Conservation (phyloP, 1,140 invertebrate genomes). For the Psilanteris sp. region DNA sequence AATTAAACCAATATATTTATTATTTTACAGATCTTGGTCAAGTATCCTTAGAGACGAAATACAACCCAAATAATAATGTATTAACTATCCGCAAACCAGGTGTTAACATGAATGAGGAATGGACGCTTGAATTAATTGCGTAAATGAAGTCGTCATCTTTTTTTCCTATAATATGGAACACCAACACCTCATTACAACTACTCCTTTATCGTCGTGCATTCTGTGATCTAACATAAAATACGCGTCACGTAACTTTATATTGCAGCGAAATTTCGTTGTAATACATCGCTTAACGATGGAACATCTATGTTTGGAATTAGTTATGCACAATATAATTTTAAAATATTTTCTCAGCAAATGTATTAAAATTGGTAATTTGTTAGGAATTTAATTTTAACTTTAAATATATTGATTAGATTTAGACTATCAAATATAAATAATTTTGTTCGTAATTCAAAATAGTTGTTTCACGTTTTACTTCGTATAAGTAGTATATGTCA, state of each 20-base stretch:
- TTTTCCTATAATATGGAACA: no score
- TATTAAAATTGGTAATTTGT: no score
- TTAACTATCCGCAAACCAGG: conserved; percentile 91
- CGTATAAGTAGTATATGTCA: conserved; percentile 6
- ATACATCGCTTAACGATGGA: conserved; percentile 26
- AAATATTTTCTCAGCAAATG: no score
- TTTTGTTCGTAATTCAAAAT: no score
- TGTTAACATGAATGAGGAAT: conserved; percentile 89
- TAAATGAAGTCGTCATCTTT: conserved; percentile 61
- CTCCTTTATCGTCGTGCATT: conserved; percentile 48
- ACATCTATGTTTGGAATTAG: conserved; percentile 26
- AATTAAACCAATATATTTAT: no score
- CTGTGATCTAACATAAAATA: conserved; percentile 59
- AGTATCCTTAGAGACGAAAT: conserved; percentile 81
- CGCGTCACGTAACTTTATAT: conserved; percentile 37
- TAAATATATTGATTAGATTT: no score
- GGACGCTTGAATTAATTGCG: conserved; percentile 86
- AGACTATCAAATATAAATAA: no score
- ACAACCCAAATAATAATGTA: conserved; percentile 82
- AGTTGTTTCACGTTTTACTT: conserved; percentile 25
- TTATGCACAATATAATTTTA: conserved; percentile 50
- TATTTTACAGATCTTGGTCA: conserved; percentile 80
- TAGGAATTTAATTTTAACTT: no score
- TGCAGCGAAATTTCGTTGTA: conserved; percentile 34
- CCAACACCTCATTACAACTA: conserved; percentile 35